These are phyloP conservation scores for Scaptodrosophila lebanonensis DNA, from an alignment of 1,140 invertebrate genomes.

Conservation along the genomic window DNA sequence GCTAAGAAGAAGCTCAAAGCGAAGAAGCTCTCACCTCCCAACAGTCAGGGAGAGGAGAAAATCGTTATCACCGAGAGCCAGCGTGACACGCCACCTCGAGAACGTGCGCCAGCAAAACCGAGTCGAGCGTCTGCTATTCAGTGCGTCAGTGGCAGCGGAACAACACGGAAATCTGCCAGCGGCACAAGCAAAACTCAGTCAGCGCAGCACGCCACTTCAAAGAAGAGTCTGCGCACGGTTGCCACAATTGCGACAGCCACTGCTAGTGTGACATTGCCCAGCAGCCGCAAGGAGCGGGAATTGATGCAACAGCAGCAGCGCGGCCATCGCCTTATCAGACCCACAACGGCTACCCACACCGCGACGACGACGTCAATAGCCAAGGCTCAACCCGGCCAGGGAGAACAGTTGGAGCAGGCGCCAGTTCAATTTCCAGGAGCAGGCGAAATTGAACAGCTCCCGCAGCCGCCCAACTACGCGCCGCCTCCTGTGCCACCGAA, in stretches of 20 bases:
- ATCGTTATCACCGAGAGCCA: conserved; percentile 72
- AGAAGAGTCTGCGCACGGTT: not conserved
- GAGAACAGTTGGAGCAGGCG: conserved; percentile 19
- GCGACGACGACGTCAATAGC: conserved; percentile 32
- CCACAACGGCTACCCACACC: conserved; percentile 9
- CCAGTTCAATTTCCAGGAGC: too few species aligned
- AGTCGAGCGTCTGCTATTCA: conserved; percentile 46
- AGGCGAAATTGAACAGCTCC: not conserved
- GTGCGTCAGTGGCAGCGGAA: conserved; percentile 42
- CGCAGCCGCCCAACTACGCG: conserved; percentile 14
- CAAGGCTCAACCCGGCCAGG: conserved; percentile 9
- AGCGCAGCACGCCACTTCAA: conserved; percentile 11
- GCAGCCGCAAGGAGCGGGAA: conserved; percentile 41
- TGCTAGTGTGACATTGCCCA: not conserved
- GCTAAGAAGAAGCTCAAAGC: conserved; percentile 15
- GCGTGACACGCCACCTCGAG: conserved; percentile 65
- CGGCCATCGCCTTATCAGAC: conserved; percentile 39
- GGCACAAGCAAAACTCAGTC: conserved; percentile 8
- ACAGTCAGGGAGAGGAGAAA: conserved; percentile 41
- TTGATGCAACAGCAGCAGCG: conserved; percentile 62
- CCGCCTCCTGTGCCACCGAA: conserved; percentile 23
- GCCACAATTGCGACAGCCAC: conserved; percentile 1
- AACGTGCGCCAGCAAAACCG: conserved; percentile 71
- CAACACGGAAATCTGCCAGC: conserved; percentile 32
- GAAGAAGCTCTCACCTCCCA: not conserved